Evolutionary conservation across 2,888 invertebrate genomes (phyloP), one percentile per base, ranked within the genome.

Genomic region (Notodonta dromedarius): DNA sequence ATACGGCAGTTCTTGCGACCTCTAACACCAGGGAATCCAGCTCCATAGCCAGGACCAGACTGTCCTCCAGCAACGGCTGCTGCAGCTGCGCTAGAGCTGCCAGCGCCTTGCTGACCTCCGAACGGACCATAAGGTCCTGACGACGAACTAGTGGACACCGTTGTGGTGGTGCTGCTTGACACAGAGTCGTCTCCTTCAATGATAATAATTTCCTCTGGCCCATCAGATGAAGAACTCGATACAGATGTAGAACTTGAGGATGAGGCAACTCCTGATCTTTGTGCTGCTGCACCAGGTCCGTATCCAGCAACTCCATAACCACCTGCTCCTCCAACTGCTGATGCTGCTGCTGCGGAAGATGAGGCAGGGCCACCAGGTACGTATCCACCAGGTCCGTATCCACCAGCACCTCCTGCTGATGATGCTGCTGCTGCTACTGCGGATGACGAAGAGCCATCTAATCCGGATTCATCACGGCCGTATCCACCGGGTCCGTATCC

Each of bases 1-100:
- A 89, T 79, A 48, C 77, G 80, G 64, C 91, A 90, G n/a, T 76
- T 69, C 67, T 81, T 84, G 58, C 86, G 85, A 14, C 79, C 74
- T 54, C 83, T 81, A 39, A 70, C 68, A 48, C 80, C 59, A 39
- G 40, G 40, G 4, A 62, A 55, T 54, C 57, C 65, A 44, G 57
- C 24, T 39, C 58, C 61, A 32, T 51, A n/a, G 35, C 67, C 58
- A 16, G 58, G 40, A 16, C 56, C 60, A 2, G 32, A 39, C 13
- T 35, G 9, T 39, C 57, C 59, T 24, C 50, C 11, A 42, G 55
- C 11, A 42, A 53, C 12, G 44, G 53, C 39, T 8, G 13, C 56
- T 32, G 59, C 67, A 16, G 13, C 56, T 39, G 59, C 67, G 35
- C 56, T 14, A 14, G 59, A 55, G 14, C 40, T 55, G 8, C 40